Percentiles rank a stretch among this genome's conserved stretches.
Evolutionary conservation across 2,113 vertebrate genomes (phyloP).

Genomic region (Odontophorus gujanensis): DNA sequence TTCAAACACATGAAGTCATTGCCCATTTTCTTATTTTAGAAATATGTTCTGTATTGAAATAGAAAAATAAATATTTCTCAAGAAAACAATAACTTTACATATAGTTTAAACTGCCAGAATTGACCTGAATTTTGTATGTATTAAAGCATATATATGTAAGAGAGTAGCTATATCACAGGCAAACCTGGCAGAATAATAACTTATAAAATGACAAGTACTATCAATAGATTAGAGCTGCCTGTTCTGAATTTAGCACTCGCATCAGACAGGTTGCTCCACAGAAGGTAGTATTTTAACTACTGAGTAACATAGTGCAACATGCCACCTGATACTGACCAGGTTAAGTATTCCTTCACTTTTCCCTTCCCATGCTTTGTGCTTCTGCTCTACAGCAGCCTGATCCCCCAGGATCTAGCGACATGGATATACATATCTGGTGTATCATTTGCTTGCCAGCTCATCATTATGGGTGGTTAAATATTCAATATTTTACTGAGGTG

Average conservation of each 20-base stretch:
- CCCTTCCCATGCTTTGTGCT: background rate
- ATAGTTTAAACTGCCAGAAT: background rate
- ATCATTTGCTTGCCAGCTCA: background rate
- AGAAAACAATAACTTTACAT: background rate
- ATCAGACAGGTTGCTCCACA: background rate
- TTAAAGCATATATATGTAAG: background rate
- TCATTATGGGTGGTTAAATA: background rate
- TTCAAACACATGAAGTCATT: background rate
- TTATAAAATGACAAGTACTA: background rate
- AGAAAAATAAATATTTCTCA: background rate
- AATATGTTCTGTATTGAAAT: background rate
- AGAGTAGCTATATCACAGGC: background rate
- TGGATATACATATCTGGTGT: rapidly evolving
- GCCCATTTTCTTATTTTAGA: background rate
- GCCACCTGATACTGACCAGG: background rate
- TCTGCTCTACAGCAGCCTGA: background rate
- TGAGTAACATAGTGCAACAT: background rate
- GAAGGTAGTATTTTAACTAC: background rate
- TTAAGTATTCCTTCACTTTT: background rate
- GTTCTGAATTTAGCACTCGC: background rate
- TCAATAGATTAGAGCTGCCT: background rate
- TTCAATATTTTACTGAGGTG: background rate
- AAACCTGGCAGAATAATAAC: background rate
- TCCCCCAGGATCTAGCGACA: background rate
- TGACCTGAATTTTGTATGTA: background rate